Evolutionary conservation across 2,888 invertebrate genomes (phyloP).

Genomic region (Cheilosia grossa): DNA sequence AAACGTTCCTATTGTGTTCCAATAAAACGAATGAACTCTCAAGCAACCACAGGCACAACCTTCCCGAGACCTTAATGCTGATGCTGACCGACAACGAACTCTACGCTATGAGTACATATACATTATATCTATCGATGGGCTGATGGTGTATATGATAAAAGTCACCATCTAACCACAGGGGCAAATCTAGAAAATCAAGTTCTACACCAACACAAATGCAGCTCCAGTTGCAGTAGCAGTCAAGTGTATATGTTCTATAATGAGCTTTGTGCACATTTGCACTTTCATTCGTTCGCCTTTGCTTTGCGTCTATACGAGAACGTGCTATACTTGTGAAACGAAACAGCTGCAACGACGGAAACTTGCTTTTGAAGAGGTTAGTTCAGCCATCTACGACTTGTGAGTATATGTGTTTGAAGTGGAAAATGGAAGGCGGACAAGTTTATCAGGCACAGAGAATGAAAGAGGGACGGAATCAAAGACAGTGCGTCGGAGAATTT

Average conservation of each 20-base stretch:
- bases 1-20: conserved; percentile 27
- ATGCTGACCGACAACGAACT: background rate
- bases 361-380: conserved; percentile 17
- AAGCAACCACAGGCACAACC: conserved; percentile 16
- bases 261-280: conserved; percentile 22
- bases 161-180: conserved; percentile 19
- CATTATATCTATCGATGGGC: too few relatives aligned
- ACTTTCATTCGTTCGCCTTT: conserved; percentile 19
- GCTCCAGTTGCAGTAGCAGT: background rate
- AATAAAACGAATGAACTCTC: conserved; percentile 44
- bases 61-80: conserved; percentile 23
- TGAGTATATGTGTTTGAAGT: background rate
- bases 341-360: conserved; percentile 24
- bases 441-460: conserved; percentile 14
- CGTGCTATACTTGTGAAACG: conserved; percentile 8
- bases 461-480: background rate
- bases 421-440: conserved; percentile 49
- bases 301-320: background rate
- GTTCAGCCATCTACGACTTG: background rate
- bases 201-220: conserved; percentile 20
- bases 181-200: conserved; percentile 64
- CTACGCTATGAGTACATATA: background rate
- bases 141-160: background rate
- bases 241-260: conserved; percentile 23
- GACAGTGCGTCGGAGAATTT: conserved; percentile 32